Evolutionary conservation across 2,888 invertebrate species (phyloP), one percentile per base, ranked within the genome.

Genomic region (Ennomos fuscantarius): DNA sequence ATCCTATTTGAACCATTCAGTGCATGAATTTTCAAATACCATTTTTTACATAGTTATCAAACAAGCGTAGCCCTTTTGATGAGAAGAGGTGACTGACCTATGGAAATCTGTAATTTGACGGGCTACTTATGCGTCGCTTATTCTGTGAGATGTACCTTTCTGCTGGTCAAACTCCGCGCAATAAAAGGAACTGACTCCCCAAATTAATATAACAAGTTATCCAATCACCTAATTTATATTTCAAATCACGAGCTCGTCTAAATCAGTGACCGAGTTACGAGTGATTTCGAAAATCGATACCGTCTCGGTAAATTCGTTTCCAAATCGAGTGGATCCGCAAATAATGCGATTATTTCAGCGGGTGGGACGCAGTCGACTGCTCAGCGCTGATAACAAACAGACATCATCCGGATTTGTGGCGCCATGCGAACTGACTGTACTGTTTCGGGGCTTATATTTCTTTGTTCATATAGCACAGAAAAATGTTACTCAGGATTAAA

Each of bases 371-470:
- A 81, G 81, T 76, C 83, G 87, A 86, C 82, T 92, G 92, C 89
- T 81, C 84, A 81, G 76, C 79, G 84, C 89, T 87, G 92, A 93
- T 93, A 93, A 92, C 90, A 90, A 87, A 90, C 88, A 89, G 86
- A 87, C 87, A 89, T 89, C 86, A 92, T 89, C 90, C 90, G 91
- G 92, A 89, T 92, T 93, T 89, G 90, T 86, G 90, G 82, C 92
- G 83, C 89, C 91, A 89, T 82, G 89, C 88, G 88, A 69, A 84
- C 74, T 63, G 72, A 68, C 64, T 52, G 54, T 48, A 42, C 32
- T 35, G 55, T 46, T 36, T 48, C 24, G 24, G 24, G 5, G 24
- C 3, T 24, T 24, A 24, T 3, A 24, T 24, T 24, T 24, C 1
- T 24, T 24, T 24, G 24, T 24, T 6, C 6, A 5, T 24, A 24